Percentiles rank a stretch among this genome's conserved stretches.
phyloP scores from a whole-genome alignment of 2,113 vertebrate genomes.

The Phocoena phocoena region DNA sequence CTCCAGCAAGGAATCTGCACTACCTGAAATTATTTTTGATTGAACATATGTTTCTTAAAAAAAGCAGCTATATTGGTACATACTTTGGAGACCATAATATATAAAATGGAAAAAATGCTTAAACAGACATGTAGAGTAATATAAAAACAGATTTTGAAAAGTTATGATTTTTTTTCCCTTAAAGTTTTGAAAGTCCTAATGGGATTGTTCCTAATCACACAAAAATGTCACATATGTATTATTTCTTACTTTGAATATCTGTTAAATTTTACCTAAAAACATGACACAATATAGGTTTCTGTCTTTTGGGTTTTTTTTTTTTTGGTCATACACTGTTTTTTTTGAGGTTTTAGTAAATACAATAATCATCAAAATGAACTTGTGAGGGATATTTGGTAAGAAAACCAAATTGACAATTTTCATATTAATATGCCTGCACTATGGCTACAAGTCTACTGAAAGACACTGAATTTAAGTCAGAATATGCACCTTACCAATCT shows the following conservation, averaged over 20 bases:
- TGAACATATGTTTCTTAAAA: background rate
- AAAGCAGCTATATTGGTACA: background rate
- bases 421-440: background rate
- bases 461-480: background rate
- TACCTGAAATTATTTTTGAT: background rate
- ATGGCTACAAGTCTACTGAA: background rate
- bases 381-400: background rate
- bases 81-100: background rate
- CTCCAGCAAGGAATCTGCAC: background rate
- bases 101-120: background rate
- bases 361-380: background rate
- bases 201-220: background rate
- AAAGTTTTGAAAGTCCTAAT: background rate
- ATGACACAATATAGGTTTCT: background rate
- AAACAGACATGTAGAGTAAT: background rate
- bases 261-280: conserved; percentile 6
- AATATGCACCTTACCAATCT: background rate
- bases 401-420: background rate
- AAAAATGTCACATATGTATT: background rate
- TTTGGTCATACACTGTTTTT: background rate
- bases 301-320: background rate
- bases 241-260: background rate
- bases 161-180: background rate
- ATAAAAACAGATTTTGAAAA: conserved; percentile 27
- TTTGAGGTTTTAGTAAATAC: background rate